A percentile compares a stretch with the other conserved stretches of the same genome.
phyloP scores from a whole-genome alignment of 1,140 invertebrate species.

The Calliopsis andreniformis region DNA sequence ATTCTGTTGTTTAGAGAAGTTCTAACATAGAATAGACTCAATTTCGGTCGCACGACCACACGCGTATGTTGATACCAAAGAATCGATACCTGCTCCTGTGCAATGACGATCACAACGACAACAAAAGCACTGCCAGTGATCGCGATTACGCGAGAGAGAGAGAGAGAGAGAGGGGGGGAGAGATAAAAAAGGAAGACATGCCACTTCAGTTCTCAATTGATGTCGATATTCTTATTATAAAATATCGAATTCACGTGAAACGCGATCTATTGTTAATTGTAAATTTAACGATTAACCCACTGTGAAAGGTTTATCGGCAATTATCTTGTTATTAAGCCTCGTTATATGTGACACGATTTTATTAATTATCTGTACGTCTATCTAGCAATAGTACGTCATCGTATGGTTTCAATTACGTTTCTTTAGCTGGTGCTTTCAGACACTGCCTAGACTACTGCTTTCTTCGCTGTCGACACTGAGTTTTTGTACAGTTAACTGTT shows the following conservation, averaged over 20 bases:
- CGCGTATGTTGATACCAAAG: conserved; percentile 61
- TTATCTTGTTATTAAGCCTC: conserved; percentile 21
- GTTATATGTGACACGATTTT: conserved; percentile 15
- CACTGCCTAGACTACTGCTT: conserved; percentile 3
- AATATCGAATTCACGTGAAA: conserved; percentile 16
- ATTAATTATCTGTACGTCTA: conserved; percentile 4
- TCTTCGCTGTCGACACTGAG: conserved; percentile 40
- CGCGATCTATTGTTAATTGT: not conserved
- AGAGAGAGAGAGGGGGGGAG: too few relatives aligned
- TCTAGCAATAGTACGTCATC: not conserved
- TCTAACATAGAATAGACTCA: not conserved
- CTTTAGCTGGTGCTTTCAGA: conserved; percentile 20
- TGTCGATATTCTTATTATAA: not conserved
- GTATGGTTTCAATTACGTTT: not conserved
- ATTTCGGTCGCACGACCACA: conserved; percentile 53
- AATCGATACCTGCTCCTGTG: conserved; percentile 57
- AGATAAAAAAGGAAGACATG: conserved; percentile 31
- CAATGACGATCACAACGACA: conserved; percentile 38
- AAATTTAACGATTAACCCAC: not conserved
- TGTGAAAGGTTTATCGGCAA: not conserved
- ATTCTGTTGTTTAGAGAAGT: not conserved
- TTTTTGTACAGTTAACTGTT: conserved; percentile 59
- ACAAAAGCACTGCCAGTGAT: conserved; percentile 39
- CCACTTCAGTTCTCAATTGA: conserved; percentile 46
- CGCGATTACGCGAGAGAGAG: conserved; percentile 16